A percentile compares a stretch with the other conserved stretches of the same genome.
Conservation (phyloP, 2,113 vertebrate genomes). For the Dipodomys stephensi region DNA sequence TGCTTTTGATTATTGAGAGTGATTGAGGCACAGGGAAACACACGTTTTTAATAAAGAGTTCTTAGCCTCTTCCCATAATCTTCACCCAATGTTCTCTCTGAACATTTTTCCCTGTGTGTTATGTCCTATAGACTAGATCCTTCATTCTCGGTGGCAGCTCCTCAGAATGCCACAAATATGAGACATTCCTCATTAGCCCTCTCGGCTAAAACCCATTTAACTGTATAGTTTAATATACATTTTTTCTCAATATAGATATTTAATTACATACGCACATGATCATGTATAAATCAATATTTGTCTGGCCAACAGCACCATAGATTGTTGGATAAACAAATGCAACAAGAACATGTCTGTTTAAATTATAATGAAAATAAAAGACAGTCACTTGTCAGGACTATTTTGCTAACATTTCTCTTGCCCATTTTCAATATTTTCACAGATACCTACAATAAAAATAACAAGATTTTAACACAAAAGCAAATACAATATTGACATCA, state of each 20-base stretch:
- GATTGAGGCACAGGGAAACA: not conserved
- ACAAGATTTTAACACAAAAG: not conserved
- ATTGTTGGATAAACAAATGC: too few relatives aligned
- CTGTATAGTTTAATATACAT: not conserved
- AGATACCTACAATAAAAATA: not conserved
- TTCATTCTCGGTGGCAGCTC: not conserved
- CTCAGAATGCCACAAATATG: fast-evolving
- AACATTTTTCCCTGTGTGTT: too few relatives aligned
- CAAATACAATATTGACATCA: not conserved
- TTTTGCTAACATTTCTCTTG: not conserved
- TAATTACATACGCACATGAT: too few relatives aligned
- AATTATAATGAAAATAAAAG: not conserved
- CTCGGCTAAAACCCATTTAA: not conserved
- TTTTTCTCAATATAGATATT: not conserved
- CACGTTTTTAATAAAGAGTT: not conserved
- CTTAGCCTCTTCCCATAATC: not conserved
- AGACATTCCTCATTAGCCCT: not conserved
- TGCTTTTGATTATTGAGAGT: not conserved
- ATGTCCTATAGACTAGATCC: not conserved
- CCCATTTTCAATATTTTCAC: not conserved
- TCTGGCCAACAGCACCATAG: too few relatives aligned
- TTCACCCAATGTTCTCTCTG: not conserved
- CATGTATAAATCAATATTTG: too few relatives aligned
- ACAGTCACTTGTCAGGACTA: not conserved
- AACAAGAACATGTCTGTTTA: not conserved